Conservation (phyloP, 2,113 vertebrate genomes). For the Vireo altiloquus region DNA sequence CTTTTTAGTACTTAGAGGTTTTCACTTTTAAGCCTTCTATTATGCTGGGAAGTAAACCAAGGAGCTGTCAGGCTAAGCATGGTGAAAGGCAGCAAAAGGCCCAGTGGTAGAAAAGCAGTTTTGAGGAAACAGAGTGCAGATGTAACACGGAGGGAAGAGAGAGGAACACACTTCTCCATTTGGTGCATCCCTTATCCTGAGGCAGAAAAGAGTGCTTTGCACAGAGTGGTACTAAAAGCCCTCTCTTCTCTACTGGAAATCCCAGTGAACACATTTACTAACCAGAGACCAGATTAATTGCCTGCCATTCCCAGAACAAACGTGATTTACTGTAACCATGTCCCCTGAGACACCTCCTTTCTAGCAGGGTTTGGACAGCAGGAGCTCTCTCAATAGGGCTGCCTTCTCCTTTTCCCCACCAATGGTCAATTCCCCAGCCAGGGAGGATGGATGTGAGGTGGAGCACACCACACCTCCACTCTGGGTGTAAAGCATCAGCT, state of each 20-base stretch:
- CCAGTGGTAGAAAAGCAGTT: background rate
- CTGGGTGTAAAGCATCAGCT: background rate
- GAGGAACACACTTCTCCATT: background rate
- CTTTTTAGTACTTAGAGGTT: background rate
- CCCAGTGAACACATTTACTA: background rate
- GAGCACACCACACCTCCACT: background rate
- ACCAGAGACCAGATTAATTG: background rate
- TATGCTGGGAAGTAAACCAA: background rate
- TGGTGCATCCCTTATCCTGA: background rate
- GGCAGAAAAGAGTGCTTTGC: accelerated
- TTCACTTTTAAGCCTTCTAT: background rate
- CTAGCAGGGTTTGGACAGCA: background rate
- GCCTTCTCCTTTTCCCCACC: background rate
- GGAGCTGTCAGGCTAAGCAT: background rate
- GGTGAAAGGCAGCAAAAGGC: background rate
- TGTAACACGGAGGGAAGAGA: background rate
- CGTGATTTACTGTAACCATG: background rate
- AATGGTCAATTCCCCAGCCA: background rate
- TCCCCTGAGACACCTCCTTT: background rate
- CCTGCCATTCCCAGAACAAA: background rate
- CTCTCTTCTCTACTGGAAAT: background rate
- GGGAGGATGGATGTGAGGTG: background rate
- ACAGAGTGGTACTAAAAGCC: background rate
- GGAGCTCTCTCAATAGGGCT: background rate
- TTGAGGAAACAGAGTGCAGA: background rate